Base-by-base conservation (phyloP, 1,140 invertebrate species). In the Samia ricini region DNA sequence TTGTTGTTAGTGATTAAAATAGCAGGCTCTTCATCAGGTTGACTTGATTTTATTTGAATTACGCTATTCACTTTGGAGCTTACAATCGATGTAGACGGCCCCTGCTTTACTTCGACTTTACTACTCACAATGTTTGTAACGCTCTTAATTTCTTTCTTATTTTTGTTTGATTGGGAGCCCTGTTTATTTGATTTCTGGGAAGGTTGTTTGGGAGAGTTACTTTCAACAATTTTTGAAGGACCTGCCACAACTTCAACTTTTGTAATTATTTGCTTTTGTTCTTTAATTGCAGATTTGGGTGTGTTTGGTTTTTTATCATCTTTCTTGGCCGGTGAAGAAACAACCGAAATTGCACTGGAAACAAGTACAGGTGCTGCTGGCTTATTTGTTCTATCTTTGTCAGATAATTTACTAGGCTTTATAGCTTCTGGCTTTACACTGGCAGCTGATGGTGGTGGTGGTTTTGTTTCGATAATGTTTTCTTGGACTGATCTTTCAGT, bases 1-100 rank as follows among this genome's bases (percentile, higher is more conserved):
- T 95, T 95, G 77, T 95, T 95, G 50, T 94, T 94, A 4, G 93
- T 83, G 15, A 92, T 84, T 61, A 91, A 74, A 61, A 92, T 83
- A 54, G 91, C 89, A 42, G 89, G 89, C 73, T 91, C 86, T 29
- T 90, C 88, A 55, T 85, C 84, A 56, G 81, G 76, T 63, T 89
- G 71, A 81, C 88, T 72, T 22, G 88, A 85, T 70, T 89, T 85
- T n/a, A 92, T 81, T 79, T 92, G 87, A 33, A 93, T 85, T 50
- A 92, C 71, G 63, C 89, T 92, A 22, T 83, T 89, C 12, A 92
- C 63, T 70, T 91, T 89, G 4, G 83, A 76, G 61, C 75, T 79
- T 7, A 89, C 64, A 49, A 83, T 66, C 59, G 77, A 76, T 26
- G 79, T 68, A 54, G 70, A 59, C 29, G 79, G 60, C 42, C 77